Conservation (phyloP, 2,113 vertebrate genomes). For the Chionis minor region DNA sequence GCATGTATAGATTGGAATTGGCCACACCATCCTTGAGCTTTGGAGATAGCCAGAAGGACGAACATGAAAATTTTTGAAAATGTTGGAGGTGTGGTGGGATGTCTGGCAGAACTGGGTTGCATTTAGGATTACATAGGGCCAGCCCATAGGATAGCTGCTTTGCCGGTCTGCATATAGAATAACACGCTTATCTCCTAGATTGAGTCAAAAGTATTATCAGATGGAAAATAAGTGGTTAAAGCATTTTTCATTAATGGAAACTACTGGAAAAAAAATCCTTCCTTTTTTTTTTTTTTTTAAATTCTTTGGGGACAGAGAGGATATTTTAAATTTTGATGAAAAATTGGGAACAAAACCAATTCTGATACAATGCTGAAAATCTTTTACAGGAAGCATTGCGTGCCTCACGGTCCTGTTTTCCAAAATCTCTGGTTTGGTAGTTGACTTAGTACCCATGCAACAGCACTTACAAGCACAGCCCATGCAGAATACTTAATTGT, state of each 20-base stretch:
- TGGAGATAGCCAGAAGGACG: background rate
- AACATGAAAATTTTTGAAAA: background rate
- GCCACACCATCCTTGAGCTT: background rate
- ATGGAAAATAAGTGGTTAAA: background rate
- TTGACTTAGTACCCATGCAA: background rate
- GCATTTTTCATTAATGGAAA: background rate
- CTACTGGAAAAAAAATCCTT: background rate
- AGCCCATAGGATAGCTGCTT: background rate
- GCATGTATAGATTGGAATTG: background rate
- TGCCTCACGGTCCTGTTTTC: background rate
- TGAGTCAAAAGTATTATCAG: background rate
- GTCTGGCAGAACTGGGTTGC: background rate
- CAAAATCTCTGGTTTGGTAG: background rate
- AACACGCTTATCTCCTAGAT: background rate
- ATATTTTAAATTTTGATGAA: background rate
- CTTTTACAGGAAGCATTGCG: background rate
- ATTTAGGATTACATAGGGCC: background rate
- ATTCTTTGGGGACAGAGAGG: background rate
- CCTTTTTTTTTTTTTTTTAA: background rate
- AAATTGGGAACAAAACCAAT: background rate
- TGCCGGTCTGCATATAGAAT: background rate
- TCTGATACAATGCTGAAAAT: background rate
- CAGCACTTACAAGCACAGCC: background rate
- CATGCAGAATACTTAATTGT: background rate
- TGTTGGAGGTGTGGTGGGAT: fast-evolving